Percentiles rank a stretch among this genome's conserved stretches.
Evolutionary conservation across 1,140 invertebrate genomes (phyloP).

Genomic region (Asbolus verrucosus): DNA sequence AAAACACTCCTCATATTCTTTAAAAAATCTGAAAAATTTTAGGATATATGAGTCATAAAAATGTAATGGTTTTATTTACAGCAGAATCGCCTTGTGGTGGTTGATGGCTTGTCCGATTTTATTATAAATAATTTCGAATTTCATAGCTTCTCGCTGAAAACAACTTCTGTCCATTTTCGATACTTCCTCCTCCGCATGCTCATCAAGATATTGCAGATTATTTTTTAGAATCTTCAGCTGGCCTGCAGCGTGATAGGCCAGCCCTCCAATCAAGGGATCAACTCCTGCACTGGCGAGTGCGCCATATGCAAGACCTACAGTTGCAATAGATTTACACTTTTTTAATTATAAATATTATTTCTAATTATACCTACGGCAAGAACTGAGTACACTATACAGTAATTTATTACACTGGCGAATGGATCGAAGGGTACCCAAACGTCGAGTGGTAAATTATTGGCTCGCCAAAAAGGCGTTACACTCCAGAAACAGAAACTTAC

Average conservation of each 20-base stretch:
- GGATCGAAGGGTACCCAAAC: neutral
- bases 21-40: constrained; percentile 12
- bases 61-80: neutral
- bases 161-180: neutral
- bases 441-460: neutral
- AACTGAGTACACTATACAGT: neutral
- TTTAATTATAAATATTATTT: too few species aligned
- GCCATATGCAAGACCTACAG: neutral
- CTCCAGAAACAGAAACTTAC: neutral
- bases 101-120: neutral
- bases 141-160: neutral
- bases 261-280: constrained; percentile 52
- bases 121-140: constrained; percentile 27
- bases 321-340: too few species aligned
- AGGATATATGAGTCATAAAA: neutral
- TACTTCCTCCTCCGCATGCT: neutral
- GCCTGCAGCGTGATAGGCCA: neutral
- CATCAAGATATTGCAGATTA: constrained; percentile 10
- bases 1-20: constrained; percentile 8
- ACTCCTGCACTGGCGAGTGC: constrained; percentile 35
- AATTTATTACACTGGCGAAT: neutral
- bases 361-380: neutral
- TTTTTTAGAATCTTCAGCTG: constrained; percentile 3
- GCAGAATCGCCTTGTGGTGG: constrained; percentile 12
- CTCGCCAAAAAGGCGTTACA: neutral